Percentiles rank a stretch among this genome's conserved stretches.
These are phyloP conservation scores for Struthio camelus DNA, from an alignment of 2,113 vertebrate genomes.

Conservation along the genomic window DNA sequence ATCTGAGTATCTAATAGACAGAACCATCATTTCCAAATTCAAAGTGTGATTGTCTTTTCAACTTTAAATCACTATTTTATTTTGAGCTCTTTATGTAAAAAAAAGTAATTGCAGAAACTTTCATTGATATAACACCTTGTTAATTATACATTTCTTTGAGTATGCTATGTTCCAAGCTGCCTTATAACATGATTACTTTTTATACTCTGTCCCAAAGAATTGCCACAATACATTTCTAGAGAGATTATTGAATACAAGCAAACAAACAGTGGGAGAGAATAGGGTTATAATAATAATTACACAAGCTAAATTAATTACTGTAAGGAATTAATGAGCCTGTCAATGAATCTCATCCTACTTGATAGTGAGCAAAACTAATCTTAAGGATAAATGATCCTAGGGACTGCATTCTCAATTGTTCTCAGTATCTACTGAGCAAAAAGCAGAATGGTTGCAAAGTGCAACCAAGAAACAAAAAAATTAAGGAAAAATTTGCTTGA, in stretches of 20 bases:
- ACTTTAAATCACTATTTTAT: not conserved
- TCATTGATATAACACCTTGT: not conserved
- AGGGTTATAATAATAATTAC: not conserved
- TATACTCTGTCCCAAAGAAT: not conserved
- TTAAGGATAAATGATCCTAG: not conserved
- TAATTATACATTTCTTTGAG: not conserved
- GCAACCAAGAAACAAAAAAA: not conserved
- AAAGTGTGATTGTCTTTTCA: not conserved
- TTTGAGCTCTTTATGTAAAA: not conserved
- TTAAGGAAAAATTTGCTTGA: not conserved
- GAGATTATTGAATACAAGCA: not conserved
- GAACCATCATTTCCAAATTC: not conserved
- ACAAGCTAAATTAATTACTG: not conserved
- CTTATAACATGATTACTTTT: not conserved
- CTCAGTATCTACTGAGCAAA: not conserved
- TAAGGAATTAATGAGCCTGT: not conserved
- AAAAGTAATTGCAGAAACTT: not conserved
- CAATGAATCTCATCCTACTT: not conserved
- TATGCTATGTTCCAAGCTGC: not conserved
- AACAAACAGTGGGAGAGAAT: not conserved
- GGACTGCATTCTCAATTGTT: not conserved
- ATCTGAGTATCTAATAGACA: not conserved
- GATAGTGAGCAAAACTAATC: not conserved
- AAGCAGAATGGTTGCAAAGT: not conserved
- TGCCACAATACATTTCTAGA: not conserved